Percentiles rank a stretch among this genome's conserved stretches.
Evolutionary conservation across 2,888 invertebrate genomes (phyloP).

Genomic region (Tenthredo livida): DNA sequence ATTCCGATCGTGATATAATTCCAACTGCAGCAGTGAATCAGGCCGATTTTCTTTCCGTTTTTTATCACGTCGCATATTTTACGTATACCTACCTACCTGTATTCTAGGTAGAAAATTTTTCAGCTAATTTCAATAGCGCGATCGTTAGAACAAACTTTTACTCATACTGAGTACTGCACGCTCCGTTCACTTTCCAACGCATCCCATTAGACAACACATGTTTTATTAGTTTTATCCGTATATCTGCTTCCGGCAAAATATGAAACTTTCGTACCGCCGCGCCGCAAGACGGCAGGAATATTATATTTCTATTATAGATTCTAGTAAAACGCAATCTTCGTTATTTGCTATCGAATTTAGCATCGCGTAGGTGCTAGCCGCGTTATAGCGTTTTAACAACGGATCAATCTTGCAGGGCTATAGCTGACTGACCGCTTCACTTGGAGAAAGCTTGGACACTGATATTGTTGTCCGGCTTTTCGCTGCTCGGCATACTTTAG

Average conservation of each 20-base stretch:
- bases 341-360: too few species aligned
- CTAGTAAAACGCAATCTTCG: neutral
- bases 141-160: neutral
- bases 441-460: slow-evolving; percentile 68
- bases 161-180: neutral
- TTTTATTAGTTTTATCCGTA: neutral
- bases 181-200: slow-evolving; percentile 28
- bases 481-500: neutral
- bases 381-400: neutral
- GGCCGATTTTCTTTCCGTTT: neutral
- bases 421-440: slow-evolving; percentile 78
- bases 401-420: slow-evolving; percentile 77
- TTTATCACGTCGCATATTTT: slow-evolving; percentile 38
- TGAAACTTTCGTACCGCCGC: slow-evolving; percentile 15
- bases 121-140: neutral
- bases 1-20: neutral
- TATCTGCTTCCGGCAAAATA: neutral
- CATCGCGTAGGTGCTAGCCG: neutral
- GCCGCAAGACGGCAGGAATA: neutral
- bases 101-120: neutral
- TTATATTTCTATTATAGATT: neutral
- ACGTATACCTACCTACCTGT: neutral
- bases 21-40: neutral
- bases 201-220: neutral
- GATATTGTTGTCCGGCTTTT: slow-evolving; percentile 26